Conservation (phyloP, 2,113 vertebrate species). For the Macrotis lagotis region DNA sequence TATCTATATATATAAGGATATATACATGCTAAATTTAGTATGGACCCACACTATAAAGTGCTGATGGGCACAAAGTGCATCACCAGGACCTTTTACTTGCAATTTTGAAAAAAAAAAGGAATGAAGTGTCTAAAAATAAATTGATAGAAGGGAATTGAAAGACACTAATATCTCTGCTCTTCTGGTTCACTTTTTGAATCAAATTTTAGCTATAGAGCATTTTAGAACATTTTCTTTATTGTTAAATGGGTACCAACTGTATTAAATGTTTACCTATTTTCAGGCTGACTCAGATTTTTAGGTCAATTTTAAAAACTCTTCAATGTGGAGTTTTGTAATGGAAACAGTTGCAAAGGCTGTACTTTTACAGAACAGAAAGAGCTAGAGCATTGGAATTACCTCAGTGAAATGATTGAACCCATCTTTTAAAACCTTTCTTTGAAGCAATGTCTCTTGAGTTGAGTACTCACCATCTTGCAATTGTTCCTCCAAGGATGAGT, state of each 20-base stretch:
- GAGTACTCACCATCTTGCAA: neutral
- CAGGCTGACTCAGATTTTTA: conserved; percentile 31
- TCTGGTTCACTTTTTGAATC: conserved; percentile 43
- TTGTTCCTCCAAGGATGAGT: neutral
- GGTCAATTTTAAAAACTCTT: conserved; percentile 43
- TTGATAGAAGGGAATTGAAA: neutral
- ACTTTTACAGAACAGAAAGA: conserved; percentile 9
- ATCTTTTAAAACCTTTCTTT: conserved; percentile 31
- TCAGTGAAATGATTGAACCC: conserved; percentile 8
- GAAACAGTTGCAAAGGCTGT: conserved; percentile 34
- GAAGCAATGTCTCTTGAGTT: neutral
- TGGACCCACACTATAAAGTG: neutral
- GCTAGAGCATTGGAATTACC: conserved; percentile 18
- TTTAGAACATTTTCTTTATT: conserved; percentile 34
- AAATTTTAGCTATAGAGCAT: conserved; percentile 14
- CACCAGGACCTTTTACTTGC: conserved; percentile 18
- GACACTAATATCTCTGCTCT: neutral
- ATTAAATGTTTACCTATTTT: conserved; percentile 15
- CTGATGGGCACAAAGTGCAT: neutral
- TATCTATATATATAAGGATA: no score
- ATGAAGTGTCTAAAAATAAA: neutral
- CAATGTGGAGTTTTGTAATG: conserved; percentile 15
- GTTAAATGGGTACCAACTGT: conserved; percentile 6
- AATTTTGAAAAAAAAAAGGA: conserved; percentile 13
- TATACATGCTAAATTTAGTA: neutral